Evolutionary conservation across 1,140 invertebrate genomes (phyloP), one percentile per base, ranked within the genome.

Genomic region (Streblospio benedicti): DNA sequence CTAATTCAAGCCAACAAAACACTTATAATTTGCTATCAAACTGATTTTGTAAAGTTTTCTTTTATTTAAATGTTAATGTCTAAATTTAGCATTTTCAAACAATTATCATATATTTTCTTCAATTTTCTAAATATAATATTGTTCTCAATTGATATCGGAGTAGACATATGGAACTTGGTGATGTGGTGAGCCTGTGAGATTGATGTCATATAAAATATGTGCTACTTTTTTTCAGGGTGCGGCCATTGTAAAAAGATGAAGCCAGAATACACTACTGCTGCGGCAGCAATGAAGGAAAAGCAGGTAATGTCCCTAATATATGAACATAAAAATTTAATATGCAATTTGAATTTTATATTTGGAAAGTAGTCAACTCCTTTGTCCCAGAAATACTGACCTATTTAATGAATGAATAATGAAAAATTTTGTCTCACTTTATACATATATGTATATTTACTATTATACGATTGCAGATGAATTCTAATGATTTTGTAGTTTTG

Each of bases 201-300:
- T 16, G 6, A n/a, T 1, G n/a, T 45, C n/a, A n/a, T n/a, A n/a
- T n/a, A n/a, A n/a, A n/a, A n/a, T n/a, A n/a, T n/a, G n/a, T 20
- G 53, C 43, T 38, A n/a, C 35, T 52, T 4, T 52, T 14, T 47
- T 3, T 87, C 88, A 63, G 56, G 95, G 95, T 85, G 84, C 70
- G 83, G 91, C 61, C 94, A 99, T 76, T 98, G 95, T 83, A 96
- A 97, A 77, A 89, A 97, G 75, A 81, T 98, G 65, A 89, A 83
- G 64, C 96, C 96, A 16, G 92, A 97, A 78, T 98, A 91, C 76
- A 90, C 85, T 25, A 93, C 93, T 77, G 94, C 94, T 54, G 92
- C 93, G 20, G 86, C 88, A 69, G 70, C 85, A 57, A 76, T 99
- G 4, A 93, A 93, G 27, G 84, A 87, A 64, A 83, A 84, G 65